A percentile compares a stretch with the other conserved stretches of the same genome.
Conservation (phyloP, 2,888 invertebrate genomes). For the Drosophila seclusa region DNA sequence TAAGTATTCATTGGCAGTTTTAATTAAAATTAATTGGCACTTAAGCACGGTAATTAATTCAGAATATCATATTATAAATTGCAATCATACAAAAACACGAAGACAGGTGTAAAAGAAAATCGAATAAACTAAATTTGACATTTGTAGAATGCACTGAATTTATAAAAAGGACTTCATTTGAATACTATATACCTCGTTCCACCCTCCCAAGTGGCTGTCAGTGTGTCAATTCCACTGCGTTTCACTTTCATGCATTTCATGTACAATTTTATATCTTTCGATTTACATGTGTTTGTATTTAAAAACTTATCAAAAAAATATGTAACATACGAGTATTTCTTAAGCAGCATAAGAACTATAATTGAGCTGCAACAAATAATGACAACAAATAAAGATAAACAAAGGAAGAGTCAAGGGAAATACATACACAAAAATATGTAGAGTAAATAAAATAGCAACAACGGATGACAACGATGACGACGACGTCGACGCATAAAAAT, state of each 20-base stretch:
- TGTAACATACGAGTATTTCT: neutral
- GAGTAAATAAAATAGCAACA: constrained; percentile 52
- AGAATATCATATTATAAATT: neutral
- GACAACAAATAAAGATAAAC: constrained; percentile 20
- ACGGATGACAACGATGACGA: constrained; percentile 13
- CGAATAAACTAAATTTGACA: neutral
- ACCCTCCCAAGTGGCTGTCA: neutral
- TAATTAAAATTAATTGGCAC: constrained; percentile 34
- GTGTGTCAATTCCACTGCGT: constrained; percentile 19
- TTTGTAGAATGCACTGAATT: neutral
- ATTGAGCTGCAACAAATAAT: constrained; percentile 44
- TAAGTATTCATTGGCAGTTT: constrained; percentile 25
- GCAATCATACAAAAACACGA: neutral
- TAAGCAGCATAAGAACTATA: constrained; percentile 18
- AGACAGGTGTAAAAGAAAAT: neutral
- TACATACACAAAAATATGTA: constrained; percentile 42
- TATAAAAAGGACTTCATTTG: neutral
- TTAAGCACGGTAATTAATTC: constrained; percentile 28
- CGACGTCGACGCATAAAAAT: constrained; percentile 62
- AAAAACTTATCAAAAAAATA: neutral
- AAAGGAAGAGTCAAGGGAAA: constrained; percentile 23
- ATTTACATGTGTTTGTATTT: neutral
- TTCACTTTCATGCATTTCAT: neutral
- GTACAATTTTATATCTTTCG: neutral
- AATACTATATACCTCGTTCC: neutral